Evolutionary conservation across 2,113 vertebrate genomes (phyloP).

Genomic region (Lathamus discolor): DNA sequence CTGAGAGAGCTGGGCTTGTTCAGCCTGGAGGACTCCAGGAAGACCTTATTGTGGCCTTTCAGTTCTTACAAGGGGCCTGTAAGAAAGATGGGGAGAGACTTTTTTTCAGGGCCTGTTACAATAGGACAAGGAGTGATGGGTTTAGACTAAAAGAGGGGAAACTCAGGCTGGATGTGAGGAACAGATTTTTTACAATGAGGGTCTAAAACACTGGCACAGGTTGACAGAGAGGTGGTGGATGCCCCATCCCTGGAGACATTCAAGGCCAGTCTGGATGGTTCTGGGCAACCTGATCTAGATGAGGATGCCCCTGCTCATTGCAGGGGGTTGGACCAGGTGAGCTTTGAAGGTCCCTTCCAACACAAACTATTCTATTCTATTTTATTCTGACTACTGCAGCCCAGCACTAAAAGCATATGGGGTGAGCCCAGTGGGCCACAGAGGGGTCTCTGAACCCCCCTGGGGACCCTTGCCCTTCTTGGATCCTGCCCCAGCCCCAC

Average conservation of each 20-base stretch:
- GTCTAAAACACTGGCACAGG: background rate
- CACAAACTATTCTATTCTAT: background rate
- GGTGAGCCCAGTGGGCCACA: background rate
- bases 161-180: background rate
- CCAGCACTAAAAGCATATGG: accelerated
- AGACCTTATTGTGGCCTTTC: background rate
- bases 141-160: background rate
- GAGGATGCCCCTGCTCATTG: background rate
- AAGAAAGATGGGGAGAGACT: background rate
- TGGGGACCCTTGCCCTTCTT: accelerated
- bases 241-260: background rate
- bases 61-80: background rate
- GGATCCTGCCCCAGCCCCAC: background rate
- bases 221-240: background rate
- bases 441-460: accelerated
- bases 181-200: background rate
- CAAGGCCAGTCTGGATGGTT: background rate
- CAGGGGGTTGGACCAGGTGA: background rate
- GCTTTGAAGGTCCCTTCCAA: background rate
- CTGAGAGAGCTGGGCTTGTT: background rate
- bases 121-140: background rate
- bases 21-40: background rate
- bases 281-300: background rate
- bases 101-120: background rate
- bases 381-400: background rate